Base-by-base conservation (phyloP, 2,888 invertebrate genomes). In the Pyrgus malvae region DNA sequence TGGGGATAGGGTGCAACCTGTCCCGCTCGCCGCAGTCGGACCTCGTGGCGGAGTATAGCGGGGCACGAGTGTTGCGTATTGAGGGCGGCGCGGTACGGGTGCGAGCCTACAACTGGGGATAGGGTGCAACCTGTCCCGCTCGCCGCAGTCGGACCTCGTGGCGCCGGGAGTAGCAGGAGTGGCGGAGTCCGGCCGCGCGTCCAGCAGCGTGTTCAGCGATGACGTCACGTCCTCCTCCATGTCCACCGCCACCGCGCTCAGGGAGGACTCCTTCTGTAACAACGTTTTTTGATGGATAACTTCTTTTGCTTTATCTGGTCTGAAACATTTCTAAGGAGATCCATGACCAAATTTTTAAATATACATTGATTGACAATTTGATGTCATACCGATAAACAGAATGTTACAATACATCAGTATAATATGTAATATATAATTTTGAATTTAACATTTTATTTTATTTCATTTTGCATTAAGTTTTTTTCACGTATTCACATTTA, bases 171-270 rank as follows among this genome's bases (percentile, higher is more conserved):
- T 29, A 8, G 79, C 84, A 23, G 86, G 89, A 55, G 87, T 86
- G 59, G 89, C 88, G 19, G 91, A 88, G 72, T 91, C 92, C 53
- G 91, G 92, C 38, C 94, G 90, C 45, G 96, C 96, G 89, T 97
- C 97, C 63, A 97, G 90, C 57, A 98, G 90, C 58, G 97, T 97
- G 86, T 98, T 97, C 59, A 98, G 91, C 61, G 98, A 98, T 78
- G 97, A 97, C 74, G 97, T 97, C 74, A 97, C 94, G 80, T 97
- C 97, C 81, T 98, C 98, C 78, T 97, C 98, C 77, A 97, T 95
- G 70, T 98, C 97, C 70, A 97, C 96, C 65, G 96, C 96, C 63
- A 97, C 96, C 60, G 96, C 94, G 72, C 95, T 95, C 83, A 97
- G 93, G 25, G 93, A 93, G 37, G 93, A 93, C 76, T 94, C 94